Evolutionary conservation across 1,140 invertebrate species (phyloP), one percentile per base, ranked within the genome.

Genomic region (Drosophila arawakana): DNA sequence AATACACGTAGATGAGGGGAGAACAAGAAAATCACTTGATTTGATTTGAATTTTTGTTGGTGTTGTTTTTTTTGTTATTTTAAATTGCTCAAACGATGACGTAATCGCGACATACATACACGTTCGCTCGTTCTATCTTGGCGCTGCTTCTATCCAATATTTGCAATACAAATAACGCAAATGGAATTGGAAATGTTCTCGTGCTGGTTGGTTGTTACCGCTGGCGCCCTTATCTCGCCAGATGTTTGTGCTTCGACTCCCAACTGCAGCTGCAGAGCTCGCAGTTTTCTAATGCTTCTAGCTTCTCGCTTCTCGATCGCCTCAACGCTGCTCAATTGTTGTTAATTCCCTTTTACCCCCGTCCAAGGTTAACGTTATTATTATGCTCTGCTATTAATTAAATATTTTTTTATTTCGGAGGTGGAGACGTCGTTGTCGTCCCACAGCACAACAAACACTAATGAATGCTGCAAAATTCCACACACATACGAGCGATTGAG

Each of bases 61-160:
- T 79, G 67, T 68, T 30, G 25, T 30, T 30, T 30, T 30, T 30
- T 30, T 30, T 30, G 25, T 30, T 30, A 30, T 30, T 30, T 30
- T 83, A 69, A 83, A 69, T 72, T 75, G 70, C 75, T 75, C 78
- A 43, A 78, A 81, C 75, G 82, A 86, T 86, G 82, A 86, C 82
- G 82, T 86, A 85, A 85, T 86, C 74, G 73, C 25, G 25, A 30
- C 25, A 30, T 30, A 30, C 25, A 30, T 30, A 30, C 25, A 78
- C 81, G 65, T 85, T 85, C 81, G 78, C 72, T 81, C 54, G 52
- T 61, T 76, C 50, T 62, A 55, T 62, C 60, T 59, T 41, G 39
- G 13, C 9, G 18, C 37, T 15, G 15, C 37, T 72, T 49, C 72
- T 69, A 43, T 67, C 54, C 58, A 71, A 58, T 62, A 49, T 83